Percentiles rank a stretch among this genome's conserved stretches.
phyloP scores from a whole-genome alignment of 37 sponge, comb jelly and placozoan species.

The Halisarca cf. caerulea region DNA sequence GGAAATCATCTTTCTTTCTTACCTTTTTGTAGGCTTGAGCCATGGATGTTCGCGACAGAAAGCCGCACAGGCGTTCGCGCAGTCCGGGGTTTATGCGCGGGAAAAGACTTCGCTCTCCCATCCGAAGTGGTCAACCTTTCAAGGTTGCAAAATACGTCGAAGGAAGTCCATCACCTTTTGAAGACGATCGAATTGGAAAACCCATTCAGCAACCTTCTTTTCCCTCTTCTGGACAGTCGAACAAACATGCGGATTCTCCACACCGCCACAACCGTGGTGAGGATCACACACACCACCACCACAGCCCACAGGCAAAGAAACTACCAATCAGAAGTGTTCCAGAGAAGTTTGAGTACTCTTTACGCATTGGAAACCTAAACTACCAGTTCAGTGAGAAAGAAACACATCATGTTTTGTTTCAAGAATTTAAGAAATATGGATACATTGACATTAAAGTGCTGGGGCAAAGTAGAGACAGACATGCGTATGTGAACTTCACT shows the following conservation, averaged over 20 bases:
- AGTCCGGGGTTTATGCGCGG: neutral
- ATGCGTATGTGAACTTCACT: conserved; percentile 78
- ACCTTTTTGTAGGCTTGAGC: neutral
- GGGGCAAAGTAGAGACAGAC: conserved; percentile 69
- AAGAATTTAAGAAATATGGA: conserved; percentile 74
- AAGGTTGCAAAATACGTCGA: neutral
- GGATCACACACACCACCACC: neutral
- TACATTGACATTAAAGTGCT: conserved; percentile 68
- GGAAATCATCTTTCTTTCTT: neutral
- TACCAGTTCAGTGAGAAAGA: conserved; percentile 46
- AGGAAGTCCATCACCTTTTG: neutral
- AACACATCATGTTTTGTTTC: conserved; percentile 45
- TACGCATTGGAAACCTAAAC: conserved; percentile 65
- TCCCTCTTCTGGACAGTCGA: neutral
- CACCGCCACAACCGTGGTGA: neutral
- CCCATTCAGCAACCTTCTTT: neutral
- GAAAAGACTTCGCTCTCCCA: neutral
- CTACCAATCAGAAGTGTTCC: neutral
- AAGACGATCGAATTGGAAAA: conserved; percentile 32
- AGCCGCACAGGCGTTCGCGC: neutral
- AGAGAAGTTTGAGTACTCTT: conserved; percentile 60
- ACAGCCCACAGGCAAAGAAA: neutral
- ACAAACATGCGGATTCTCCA: neutral
- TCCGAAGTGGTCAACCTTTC: too few relatives aligned
- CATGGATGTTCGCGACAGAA: neutral